Conservation (phyloP, 30 jellyfish, hydroid and myxozoan genomes). For the Mastigias papua region DNA sequence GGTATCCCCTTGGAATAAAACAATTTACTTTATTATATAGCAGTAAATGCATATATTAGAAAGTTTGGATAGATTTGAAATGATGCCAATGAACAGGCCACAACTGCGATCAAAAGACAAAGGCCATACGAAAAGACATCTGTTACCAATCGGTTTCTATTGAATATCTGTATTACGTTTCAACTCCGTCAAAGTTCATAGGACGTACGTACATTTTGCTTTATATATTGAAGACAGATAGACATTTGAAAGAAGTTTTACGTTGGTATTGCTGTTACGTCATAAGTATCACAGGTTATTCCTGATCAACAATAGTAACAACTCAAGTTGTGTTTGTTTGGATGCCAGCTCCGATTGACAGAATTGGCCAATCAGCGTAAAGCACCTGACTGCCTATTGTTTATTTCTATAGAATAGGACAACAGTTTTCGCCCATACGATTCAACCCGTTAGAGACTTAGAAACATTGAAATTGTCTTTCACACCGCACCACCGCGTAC, state of each 20-base stretch:
- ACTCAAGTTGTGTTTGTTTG: conserved; percentile 68
- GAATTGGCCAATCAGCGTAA: conserved; percentile 81
- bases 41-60: neutral
- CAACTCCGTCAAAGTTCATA: conserved; percentile 6
- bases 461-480: conserved; percentile 83
- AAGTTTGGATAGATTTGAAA: no score
- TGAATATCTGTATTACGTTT: neutral
- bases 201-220: conserved; percentile 5
- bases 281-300: conserved; percentile 5
- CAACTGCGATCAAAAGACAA: conserved; percentile 38
- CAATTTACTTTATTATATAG: neutral
- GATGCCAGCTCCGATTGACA: conserved; percentile 76
- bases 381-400: conserved; percentile 74
- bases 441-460: conserved; percentile 81
- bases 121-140: conserved; percentile 42
- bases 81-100: conserved; percentile 40
- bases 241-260: neutral
- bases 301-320: conserved; percentile 74
- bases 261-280: neutral
- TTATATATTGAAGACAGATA: neutral
- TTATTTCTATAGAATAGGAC: conserved; percentile 61
- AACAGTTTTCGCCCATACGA: conserved; percentile 68
- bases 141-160: conserved; percentile 12
- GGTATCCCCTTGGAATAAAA: no score
- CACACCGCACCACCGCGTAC: conserved; percentile 47